A percentile compares a stretch with the other conserved stretches of the same genome.
phyloP scores from a whole-genome alignment of 2,888 invertebrate genomes.

The Anodontia alba region DNA sequence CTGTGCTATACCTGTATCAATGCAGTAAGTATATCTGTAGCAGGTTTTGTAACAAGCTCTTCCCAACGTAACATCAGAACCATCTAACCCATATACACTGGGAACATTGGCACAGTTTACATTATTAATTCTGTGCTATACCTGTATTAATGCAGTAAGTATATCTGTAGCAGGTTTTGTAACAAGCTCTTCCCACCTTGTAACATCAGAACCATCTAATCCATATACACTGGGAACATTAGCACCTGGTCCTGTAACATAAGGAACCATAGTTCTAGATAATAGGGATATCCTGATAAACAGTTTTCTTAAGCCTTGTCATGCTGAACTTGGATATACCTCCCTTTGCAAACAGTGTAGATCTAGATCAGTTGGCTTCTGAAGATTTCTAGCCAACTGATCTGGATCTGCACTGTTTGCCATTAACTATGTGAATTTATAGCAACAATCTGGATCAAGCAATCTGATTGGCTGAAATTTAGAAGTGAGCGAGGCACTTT shows the following conservation, averaged over 20 bases:
- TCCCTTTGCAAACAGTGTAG: no score
- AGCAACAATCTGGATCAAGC: no score
- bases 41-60: conserved; percentile 89
- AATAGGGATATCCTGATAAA: no score
- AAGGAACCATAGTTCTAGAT: no score
- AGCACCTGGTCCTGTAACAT: conserved; percentile 74
- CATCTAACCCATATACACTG: conserved; percentile 92
- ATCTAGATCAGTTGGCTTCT: no score
- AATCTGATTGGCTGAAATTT: no score
- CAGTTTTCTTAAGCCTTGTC: no score
- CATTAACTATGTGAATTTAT: no score
- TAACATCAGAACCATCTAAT: conserved; percentile 91
- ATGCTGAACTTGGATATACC: no score
- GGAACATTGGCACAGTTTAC: conserved; percentile 90
- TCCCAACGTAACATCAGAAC: conserved; percentile 92
- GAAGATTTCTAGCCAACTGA: no score
- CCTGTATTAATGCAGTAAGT: conserved; percentile 88
- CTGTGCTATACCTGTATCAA: conserved; percentile 87
- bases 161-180: conserved; percentile 90
- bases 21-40: conserved; percentile 89
- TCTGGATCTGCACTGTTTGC: no score
- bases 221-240: conserved; percentile 93
- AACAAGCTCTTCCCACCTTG: conserved; percentile 91
- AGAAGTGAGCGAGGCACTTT: no score
- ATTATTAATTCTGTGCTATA: conserved; percentile 57